Conservation (phyloP, 2,797 vertebrate species). For the Cirrhinus molitorella region DNA sequence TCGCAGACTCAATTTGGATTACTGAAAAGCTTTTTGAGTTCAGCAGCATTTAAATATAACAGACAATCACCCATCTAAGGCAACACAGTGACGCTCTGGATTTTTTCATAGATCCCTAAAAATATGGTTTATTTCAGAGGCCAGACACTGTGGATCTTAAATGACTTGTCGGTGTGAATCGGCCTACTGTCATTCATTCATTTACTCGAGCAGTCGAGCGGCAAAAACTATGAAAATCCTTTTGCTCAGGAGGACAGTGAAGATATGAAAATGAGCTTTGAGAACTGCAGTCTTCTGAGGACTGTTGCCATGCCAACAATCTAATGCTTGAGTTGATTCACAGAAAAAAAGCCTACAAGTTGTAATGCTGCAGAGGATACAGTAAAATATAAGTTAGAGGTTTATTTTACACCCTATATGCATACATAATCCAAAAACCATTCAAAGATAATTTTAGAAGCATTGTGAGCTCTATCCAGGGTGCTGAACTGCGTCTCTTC, state of each 20-base stretch:
- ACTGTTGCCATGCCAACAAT: constrained; percentile 46
- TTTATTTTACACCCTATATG: not conserved
- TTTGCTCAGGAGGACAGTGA: constrained; percentile 20
- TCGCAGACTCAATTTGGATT: not conserved
- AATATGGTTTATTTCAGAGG: not conserved
- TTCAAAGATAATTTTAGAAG: not conserved
- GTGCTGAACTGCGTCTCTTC: constrained; percentile 60
- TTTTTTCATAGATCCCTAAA: not conserved
- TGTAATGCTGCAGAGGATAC: not conserved
- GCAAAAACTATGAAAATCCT: not conserved
- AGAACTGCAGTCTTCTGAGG: constrained; percentile 9
- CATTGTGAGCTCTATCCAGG: constrained; percentile 64
- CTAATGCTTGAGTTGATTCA: not conserved
- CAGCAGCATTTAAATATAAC: not conserved
- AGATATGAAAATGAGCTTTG: constrained; percentile 33
- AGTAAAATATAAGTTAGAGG: not conserved
- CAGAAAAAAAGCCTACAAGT: not conserved
- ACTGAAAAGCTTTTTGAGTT: not conserved
- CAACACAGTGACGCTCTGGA: not conserved
- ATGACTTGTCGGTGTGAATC: not conserved
- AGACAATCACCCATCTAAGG: not conserved
- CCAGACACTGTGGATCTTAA: not conserved
- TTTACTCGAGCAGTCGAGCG: constrained; percentile 5
- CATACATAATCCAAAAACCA: not conserved
- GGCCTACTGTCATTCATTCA: not conserved